Percentiles rank a stretch among this genome's conserved stretches.
Evolutionary conservation across 2,888 invertebrate species (phyloP).

Genomic region (Sphaerophoria rueppellii): DNA sequence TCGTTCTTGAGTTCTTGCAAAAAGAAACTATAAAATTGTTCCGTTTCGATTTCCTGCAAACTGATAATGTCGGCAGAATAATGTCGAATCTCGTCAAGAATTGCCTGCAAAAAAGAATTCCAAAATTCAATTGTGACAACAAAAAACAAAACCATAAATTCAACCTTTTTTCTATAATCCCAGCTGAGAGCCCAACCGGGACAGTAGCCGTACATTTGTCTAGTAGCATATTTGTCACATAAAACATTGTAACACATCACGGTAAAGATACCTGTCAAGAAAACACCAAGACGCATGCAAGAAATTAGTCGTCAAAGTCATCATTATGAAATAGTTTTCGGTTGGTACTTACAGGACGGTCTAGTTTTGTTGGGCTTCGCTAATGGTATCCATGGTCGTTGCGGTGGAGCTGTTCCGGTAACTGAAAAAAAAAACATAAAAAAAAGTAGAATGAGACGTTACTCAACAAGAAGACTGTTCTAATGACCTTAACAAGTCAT

Average conservation of each 20-base stretch:
- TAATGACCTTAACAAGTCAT: constrained; percentile 67
- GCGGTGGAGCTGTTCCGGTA: constrained; percentile 93
- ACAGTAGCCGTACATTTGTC: constrained; percentile 99
- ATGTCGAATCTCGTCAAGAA: constrained; percentile 97
- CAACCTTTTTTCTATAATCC: constrained; percentile 97
- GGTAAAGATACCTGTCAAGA: constrained; percentile 92
- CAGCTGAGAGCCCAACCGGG: constrained; percentile 99
- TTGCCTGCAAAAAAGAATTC: constrained; percentile 83
- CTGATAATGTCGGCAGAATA: constrained; percentile 99
- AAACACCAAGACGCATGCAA: constrained; percentile 55
- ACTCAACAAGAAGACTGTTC: constrained; percentile 62
- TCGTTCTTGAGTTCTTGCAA: constrained; percentile 95
- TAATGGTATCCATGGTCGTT: constrained; percentile 97
- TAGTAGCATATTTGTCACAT: constrained; percentile 99
- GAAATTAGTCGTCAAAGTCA: constrained; percentile 25
- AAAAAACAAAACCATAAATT: neutral
- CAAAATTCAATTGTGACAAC: neutral
- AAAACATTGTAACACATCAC: constrained; percentile 99
- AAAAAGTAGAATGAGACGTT: constrained; percentile 50
- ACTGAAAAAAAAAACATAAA: constrained; percentile 86
- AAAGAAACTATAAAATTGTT: constrained; percentile 98
- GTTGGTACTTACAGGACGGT: constrained; percentile 92
- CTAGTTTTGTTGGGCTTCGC: constrained; percentile 93
- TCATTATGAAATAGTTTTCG: constrained; percentile 29
- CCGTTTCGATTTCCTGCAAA: constrained; percentile 98